phyloP scores from a whole-genome alignment of 1,140 invertebrate genomes.

The Elysia chlorotica region DNA sequence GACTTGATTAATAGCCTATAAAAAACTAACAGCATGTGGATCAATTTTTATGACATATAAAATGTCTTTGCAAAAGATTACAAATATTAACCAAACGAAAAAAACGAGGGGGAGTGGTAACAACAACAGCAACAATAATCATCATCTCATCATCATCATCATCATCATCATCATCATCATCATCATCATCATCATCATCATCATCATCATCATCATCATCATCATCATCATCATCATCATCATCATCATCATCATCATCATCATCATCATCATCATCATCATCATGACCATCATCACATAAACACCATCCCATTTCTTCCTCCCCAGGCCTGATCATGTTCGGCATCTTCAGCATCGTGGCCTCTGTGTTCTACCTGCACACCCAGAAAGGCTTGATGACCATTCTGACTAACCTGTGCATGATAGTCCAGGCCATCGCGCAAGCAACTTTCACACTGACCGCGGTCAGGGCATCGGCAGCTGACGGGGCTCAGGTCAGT shows the following conservation, averaged over 20 bases:
- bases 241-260: slow-evolving; percentile 3
- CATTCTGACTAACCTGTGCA: slow-evolving; percentile 49
- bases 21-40: too few relatives aligned
- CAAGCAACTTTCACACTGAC: slow-evolving; percentile 81
- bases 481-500: slow-evolving; percentile 75
- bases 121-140: too few relatives aligned
- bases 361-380: slow-evolving; percentile 70
- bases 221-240: slow-evolving; percentile 6
- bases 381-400: slow-evolving; percentile 26
- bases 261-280: slow-evolving; percentile 4
- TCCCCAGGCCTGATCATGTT: not conserved
- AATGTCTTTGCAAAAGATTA: too few relatives aligned
- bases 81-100: too few relatives aligned
- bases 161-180: slow-evolving; percentile 15
- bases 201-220: slow-evolving; percentile 9
- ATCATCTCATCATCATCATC: slow-evolving; percentile 17
- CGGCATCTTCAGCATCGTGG: slow-evolving; percentile 80
- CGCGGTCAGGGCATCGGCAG: slow-evolving; percentile 74
- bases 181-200: slow-evolving; percentile 15
- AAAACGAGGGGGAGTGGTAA: too few relatives aligned
- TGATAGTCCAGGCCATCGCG: slow-evolving; percentile 87
- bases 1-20: too few relatives aligned
- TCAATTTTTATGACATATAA: too few relatives aligned
- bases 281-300: too few relatives aligned
- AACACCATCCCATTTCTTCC: too few relatives aligned